Evolutionary conservation across 2,888 invertebrate species (phyloP).

Genomic region (Yponomeuta plumbellus): DNA sequence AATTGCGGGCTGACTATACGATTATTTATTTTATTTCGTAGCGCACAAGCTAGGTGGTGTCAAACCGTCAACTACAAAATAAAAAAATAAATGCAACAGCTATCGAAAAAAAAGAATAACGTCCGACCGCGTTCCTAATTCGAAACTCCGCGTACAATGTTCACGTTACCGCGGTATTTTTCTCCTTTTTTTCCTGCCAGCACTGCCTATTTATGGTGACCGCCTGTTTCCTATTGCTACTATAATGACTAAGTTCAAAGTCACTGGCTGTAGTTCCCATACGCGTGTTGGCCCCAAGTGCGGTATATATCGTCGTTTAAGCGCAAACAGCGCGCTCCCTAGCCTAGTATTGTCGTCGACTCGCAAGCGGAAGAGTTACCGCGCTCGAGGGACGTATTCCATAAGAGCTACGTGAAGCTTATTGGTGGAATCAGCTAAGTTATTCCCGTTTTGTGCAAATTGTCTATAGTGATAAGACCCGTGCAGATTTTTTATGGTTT

Average conservation of each 20-base stretch:
- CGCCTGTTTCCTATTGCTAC: not conserved
- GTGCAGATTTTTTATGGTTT: no score
- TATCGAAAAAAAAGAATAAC: not conserved
- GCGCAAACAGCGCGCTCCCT: constrained; percentile 47
- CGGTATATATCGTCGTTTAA: constrained; percentile 51
- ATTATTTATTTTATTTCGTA: no score
- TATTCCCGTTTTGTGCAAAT: not conserved
- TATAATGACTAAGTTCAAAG: not conserved
- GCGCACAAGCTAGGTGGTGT: not conserved
- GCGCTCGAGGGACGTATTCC: constrained; percentile 43
- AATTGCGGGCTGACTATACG: no score
- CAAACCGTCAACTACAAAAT: not conserved
- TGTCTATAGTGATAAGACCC: not conserved
- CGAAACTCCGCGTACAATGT: not conserved
- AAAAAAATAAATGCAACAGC: not conserved
- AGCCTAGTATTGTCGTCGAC: constrained; percentile 12
- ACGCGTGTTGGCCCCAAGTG: constrained; percentile 26
- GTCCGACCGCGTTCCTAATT: not conserved
- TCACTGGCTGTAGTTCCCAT: not conserved
- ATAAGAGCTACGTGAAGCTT: not conserved
- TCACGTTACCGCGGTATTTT: not conserved
- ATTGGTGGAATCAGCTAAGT: not conserved
- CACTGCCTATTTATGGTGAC: not conserved
- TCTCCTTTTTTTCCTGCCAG: not conserved
- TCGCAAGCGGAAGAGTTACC: constrained; percentile 33